These are phyloP conservation scores for Sinopyrophorus schimmeli DNA, from an alignment of 2,888 invertebrate species.

Conservation along the genomic window DNA sequence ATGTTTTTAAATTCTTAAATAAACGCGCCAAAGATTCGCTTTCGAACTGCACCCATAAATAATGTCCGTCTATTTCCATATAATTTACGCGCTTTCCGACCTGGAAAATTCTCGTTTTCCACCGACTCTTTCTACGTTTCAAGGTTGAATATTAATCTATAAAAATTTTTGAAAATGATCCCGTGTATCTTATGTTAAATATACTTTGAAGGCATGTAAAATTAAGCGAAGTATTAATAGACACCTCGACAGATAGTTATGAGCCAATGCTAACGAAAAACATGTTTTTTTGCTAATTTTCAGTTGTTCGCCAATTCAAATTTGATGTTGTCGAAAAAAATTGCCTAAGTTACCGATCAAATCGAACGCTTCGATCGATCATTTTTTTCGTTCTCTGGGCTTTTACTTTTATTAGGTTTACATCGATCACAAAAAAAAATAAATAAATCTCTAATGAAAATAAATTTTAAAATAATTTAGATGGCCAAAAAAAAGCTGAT, in stretches of 20 bases:
- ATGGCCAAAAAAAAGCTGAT: too few relatives aligned
- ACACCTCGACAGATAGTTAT: slow-evolving; percentile 1
- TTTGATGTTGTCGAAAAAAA: background rate
- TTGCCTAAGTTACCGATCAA: background rate
- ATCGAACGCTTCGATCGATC: background rate
- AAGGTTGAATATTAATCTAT: background rate
- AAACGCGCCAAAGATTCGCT: too few relatives aligned
- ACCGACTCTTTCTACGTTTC: background rate
- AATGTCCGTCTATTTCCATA: background rate
- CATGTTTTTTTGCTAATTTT: slow-evolving; percentile 4
- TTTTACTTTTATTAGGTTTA: too few relatives aligned
- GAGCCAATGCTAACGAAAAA: slow-evolving; percentile 11
- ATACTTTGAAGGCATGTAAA: slow-evolving; percentile 15
- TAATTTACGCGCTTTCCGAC: background rate
- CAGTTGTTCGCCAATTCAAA: background rate
- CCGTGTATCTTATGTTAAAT: background rate
- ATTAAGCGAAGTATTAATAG: slow-evolving; percentile 14
- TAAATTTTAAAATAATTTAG: too few relatives aligned
- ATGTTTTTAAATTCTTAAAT: too few relatives aligned
- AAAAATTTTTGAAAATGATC: slow-evolving; percentile 4
- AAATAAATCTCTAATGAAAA: too few relatives aligned
- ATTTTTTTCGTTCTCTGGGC: too few relatives aligned
- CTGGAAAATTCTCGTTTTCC: slow-evolving; percentile 1
- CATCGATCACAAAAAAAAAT: too few relatives aligned
- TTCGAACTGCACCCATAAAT: background rate